Base-by-base conservation (phyloP, 2,888 invertebrate genomes). In the Elysia crispata region DNA sequence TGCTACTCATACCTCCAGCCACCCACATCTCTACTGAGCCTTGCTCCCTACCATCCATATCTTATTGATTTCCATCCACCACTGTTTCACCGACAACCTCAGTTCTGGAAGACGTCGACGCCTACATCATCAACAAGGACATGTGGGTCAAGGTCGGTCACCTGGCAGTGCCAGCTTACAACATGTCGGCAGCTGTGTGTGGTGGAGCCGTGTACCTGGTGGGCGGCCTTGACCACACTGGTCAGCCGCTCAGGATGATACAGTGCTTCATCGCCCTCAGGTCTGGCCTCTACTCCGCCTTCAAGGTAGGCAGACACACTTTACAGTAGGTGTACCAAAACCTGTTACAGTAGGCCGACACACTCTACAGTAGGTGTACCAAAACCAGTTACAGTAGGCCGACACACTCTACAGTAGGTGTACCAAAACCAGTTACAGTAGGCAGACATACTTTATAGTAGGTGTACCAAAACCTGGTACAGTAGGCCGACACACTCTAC, bases 101-200 rank as follows among this genome's bases (percentile, higher is more conserved):
- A 80, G 80, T 80, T 15, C 67, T 80, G 57, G 80, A 80, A n/a
- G 64, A 69, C 50, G 80, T 80, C 6, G 80, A 80, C 41, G 80
- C 80, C 20, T 80, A 80, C 76, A 62, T 80, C 64, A 80, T 80
- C 57, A 76, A 70, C 76, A 80, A 80, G 57, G 80, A 76, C 73
- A 67, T 80, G 8, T 80, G 80, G 80, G 76, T 80, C 8, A 80
- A 80, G 31, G 80, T 80, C 3, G 80, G 80, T 50, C 80, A 80
- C 13, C 50, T 80, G 5, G 69, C 80, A 1, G 72, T 80, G 49
- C 76, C 80, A 0, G 80, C 80, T 1, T 80, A 80, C 80, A 76
- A 80, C 76, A 80, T 80, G 80, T 70, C 80, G 28, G 76, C 80
- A 18, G 76, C 76, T 11, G n/a, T 41, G 25, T 76, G 80, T 54